Base-by-base conservation (phyloP, 2,888 invertebrate species). In the Habrosyne pyritoides region DNA sequence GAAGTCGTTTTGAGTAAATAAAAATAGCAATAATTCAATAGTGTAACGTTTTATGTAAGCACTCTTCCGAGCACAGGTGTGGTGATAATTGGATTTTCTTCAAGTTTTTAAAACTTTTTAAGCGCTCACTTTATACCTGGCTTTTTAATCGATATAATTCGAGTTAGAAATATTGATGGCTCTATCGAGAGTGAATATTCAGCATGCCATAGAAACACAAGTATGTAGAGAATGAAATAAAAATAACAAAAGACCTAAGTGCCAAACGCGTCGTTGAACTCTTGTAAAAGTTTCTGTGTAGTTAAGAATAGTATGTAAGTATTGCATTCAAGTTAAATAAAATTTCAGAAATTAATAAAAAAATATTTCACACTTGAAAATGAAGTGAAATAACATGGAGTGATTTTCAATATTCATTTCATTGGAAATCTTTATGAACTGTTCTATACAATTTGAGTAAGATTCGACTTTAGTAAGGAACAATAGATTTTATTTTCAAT, bases 21-120 rank as follows among this genome's bases (percentile, higher is more conserved):
- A 66, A 72, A 75, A 83, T 86, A 89, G 87, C 85, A 86, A 87
- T 89, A 87, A 87, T 69, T 71, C 67, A 72, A n/a, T 78, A 83
- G 77, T 69, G 58, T 79, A 79, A 81, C 62, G 58, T 82, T 81
- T 75, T 71, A 68, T 69, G 61, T 78, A 75, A 79, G 78, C 80
- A 83, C 81, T 77, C 81, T 86, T 84, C 80, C 77, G 71, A 68
- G 74, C 72, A 77, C 73, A 68, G 65, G 52, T 54, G 42, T 55
- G 68, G 66, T 61, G 63, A 66, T 60, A 50, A 64, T 66, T 63
- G 63, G 65, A 67, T 63, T 66, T 57, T 63, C 57, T 66, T 60
- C 53, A 62, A 54, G 54, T 60, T 62, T 59, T 53, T 58, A 53
- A 55, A 57, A 56, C 53, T 52, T 55, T 54, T 36, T 55, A 57